Evolutionary conservation across 2,888 invertebrate genomes (phyloP), one percentile per base, ranked within the genome.

Genomic region (Actias luna): DNA sequence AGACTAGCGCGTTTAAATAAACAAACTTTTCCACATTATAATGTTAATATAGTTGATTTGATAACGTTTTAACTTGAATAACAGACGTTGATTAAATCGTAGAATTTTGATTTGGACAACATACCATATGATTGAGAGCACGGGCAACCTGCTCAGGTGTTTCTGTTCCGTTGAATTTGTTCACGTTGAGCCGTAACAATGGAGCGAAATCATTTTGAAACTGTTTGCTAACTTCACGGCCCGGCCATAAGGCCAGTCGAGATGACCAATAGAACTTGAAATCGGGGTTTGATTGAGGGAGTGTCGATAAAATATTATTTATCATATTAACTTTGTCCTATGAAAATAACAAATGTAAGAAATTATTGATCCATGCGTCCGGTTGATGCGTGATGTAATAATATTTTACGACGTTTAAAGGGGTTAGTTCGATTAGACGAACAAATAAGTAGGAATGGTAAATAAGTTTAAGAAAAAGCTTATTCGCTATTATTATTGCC

Each of bases 91-190:
- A 18, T 18, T 42, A 16, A 5, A 18, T 8, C n/a, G 5, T 46
- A 14, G 18, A 46, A 2, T 22, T 22, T 5, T 22, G 10, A 46
- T 46, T 12, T 50, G 12, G 12, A 25, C 46, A 50, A 46, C 60
- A 35, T 78, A 91, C 92, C 88, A 85, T 85, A 52, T 74, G 63
- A 67, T 92, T 92, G 7, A 93, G 81, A 57, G 66, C 67, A 2
- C 67, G 66, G 5, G 77, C 74, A 29, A 88, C 75, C 52, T 72
- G 62, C n/a, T 76, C 76, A 2, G 83, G 65, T 2, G 78, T 76
- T 52, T 85, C 83, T 1, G 80, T 80, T 5, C 77, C 80, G 59
- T 83, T 79, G 58, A 89, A 74, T n/a, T 65, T 68, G 52, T 77
- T 73, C 12, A 90, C 61, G 18, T 67, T 66, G 18, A 92, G 69